Evolutionary conservation across 2,888 invertebrate species (phyloP).

Genomic region (Gymnocheta viridis): DNA sequence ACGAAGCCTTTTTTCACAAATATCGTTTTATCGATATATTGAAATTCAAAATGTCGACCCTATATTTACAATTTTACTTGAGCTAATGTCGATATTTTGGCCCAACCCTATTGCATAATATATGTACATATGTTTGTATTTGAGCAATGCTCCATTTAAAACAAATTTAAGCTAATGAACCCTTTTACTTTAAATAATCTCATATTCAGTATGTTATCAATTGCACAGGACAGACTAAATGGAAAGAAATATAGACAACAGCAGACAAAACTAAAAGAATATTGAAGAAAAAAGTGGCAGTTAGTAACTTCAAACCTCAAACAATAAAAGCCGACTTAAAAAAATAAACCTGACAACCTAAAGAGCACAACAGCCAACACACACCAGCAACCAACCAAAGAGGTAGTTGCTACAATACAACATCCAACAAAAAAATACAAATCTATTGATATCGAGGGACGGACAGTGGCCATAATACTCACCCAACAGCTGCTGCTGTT

Average conservation of each 20-base stretch:
- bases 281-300: slow-evolving; percentile 30
- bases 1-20: too few species aligned
- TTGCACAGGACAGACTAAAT: slow-evolving; percentile 28
- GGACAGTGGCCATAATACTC: slow-evolving; percentile 54
- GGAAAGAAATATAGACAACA: neutral
- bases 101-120: too few species aligned
- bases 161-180: slow-evolving; percentile 69
- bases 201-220: slow-evolving; percentile 64
- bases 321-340: slow-evolving; percentile 63
- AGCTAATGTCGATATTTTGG: too few species aligned
- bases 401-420: slow-evolving; percentile 13
- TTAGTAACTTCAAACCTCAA: slow-evolving; percentile 55
- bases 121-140: neutral
- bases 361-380: slow-evolving; percentile 47
- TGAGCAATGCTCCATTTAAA: slow-evolving; percentile 64
- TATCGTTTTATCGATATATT: too few species aligned
- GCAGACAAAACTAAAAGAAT: slow-evolving; percentile 20
- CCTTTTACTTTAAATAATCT: slow-evolving; percentile 69
- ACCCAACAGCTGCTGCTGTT: slow-evolving; percentile 62
- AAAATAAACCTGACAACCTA: slow-evolving; percentile 60
- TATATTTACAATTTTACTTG: too few species aligned
- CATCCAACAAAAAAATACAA: slow-evolving; percentile 51
- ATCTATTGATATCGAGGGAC: slow-evolving; percentile 56
- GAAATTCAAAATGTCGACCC: too few species aligned
- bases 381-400: slow-evolving; percentile 1